Base-by-base conservation (phyloP, 2,797 vertebrate genomes). In the Lindbergichthys nudifrons region DNA sequence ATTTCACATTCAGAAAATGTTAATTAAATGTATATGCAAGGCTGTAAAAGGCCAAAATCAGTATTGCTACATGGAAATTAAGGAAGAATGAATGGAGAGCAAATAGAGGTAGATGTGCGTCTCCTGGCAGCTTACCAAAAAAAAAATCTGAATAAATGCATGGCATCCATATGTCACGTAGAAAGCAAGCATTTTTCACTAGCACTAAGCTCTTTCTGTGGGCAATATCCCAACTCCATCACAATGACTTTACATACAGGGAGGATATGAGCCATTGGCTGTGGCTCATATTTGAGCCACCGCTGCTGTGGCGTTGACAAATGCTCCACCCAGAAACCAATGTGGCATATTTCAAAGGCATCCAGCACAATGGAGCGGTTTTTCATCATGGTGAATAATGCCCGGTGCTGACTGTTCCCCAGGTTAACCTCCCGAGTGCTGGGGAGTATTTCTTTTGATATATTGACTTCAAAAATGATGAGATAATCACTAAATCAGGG, bases 321-420 rank as follows among this genome's bases (percentile, higher is more conserved):
- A 92, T 79, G 82, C 69, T 81, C 52, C 60, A 45, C 71, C 54
- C 62, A 75, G 62, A 70, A 75, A 73, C 76, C 82, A 65, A 5
- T 21, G 73, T 75, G 81, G 66, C 65, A 80, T 72, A 86, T 89
- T 90, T 88, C 70, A 87, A 78, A 88, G 69, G 79, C 77, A 46
- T 48, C 61, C 21, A 36, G 79, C 66, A 81, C 80, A 88, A 81
- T 81, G 79, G 70, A 75, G 65, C n/a, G 19, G 67, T 72, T 87
- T 82, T 75, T 85, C 81, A 74, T 83, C 75, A 51, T 0, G 58
- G 68, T 77, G 80, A 82, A 87, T 73, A 73, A 87, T 68, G 67
- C 64, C 42, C 0, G 58, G 69, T 30, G 51, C 70, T 50, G 67
- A 61, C 60, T 58, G 75, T 73, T 70, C 21, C 66, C 43, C 69